phyloP scores from a whole-genome alignment of 1,140 invertebrate genomes.

The Brachionus rubens region DNA sequence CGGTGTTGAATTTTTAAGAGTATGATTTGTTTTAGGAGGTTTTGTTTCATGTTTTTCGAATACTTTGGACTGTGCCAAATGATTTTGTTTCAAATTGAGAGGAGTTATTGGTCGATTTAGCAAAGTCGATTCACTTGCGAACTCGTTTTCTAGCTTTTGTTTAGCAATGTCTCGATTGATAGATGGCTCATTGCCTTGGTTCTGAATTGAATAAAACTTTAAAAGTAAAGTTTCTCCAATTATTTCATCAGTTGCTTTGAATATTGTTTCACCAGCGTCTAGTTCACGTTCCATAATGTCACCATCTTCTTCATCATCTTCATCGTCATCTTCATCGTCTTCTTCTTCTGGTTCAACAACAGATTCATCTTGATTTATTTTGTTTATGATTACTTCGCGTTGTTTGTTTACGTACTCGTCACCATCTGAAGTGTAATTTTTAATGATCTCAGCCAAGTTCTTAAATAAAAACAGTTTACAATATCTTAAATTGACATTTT shows the following conservation, averaged over 20 bases:
- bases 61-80: conserved; percentile 5
- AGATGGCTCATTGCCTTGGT: background rate
- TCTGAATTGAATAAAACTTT: conserved; percentile 9
- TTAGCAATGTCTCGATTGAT: background rate
- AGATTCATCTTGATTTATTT: conserved; percentile 39
- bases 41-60: background rate
- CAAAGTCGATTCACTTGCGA: conserved; percentile 20
- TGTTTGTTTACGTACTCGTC: conserved; percentile 28
- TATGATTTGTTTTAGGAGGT: background rate
- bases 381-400: conserved; percentile 27
- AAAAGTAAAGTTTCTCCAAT: conserved; percentile 27
- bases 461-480: conserved; percentile 5
- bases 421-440: conserved; percentile 1
- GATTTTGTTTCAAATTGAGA: background rate
- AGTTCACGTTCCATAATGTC: conserved; percentile 42
- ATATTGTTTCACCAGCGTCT: background rate
- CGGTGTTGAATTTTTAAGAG: background rate
- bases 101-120: conserved; percentile 14
- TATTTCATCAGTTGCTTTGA: conserved; percentile 28
- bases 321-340: conserved; percentile 45
- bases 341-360: background rate
- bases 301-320: conserved; percentile 46
- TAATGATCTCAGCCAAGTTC: conserved; percentile 7
- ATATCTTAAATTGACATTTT: no score
- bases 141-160: background rate